A percentile compares a stretch with the other conserved stretches of the same genome.
Evolutionary conservation across 2,888 invertebrate species (phyloP).

Genomic region (Octonoba sinensis): DNA sequence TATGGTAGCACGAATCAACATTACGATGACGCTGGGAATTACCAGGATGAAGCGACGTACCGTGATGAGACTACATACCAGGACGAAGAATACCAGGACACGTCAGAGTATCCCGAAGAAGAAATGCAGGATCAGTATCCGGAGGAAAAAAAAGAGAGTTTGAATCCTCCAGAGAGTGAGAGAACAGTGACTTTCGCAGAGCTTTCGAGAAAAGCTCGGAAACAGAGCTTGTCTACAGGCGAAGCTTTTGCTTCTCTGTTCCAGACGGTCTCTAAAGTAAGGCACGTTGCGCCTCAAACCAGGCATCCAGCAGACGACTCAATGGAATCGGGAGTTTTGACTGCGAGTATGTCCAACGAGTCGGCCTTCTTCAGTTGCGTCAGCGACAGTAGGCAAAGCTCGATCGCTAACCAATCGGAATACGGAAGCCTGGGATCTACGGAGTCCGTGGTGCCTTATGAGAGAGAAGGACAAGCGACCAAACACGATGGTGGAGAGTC

Average conservation of each 20-base stretch:
- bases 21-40: conserved; percentile 6
- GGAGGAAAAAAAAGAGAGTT: neutral
- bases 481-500: conserved; percentile 35
- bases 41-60: conserved; percentile 42
- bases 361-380: conserved; percentile 65
- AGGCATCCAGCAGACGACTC: conserved; percentile 37
- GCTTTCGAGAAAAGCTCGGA: conserved; percentile 19
- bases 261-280: conserved; percentile 82
- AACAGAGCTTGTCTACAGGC: conserved; percentile 46
- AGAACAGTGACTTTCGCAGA: conserved; percentile 48
- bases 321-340: conserved; percentile 32
- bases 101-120: conserved; percentile 11
- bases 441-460: conserved; percentile 58
- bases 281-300: conserved; percentile 68
- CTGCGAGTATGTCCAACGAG: conserved; percentile 64
- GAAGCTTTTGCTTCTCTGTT: conserved; percentile 73
- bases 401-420: conserved; percentile 61
- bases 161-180: neutral
- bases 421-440: conserved; percentile 65
- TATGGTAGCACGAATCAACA: neutral
- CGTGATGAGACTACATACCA: conserved; percentile 33
- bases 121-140: conserved; percentile 4
- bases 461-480: conserved; percentile 10
- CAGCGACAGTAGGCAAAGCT: conserved; percentile 64
- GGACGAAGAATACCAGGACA: conserved; percentile 26